These are phyloP conservation scores for Spongilla lacustris DNA, from an alignment of 37 sponge, comb jelly and placozoan species.

Conservation along the genomic window DNA sequence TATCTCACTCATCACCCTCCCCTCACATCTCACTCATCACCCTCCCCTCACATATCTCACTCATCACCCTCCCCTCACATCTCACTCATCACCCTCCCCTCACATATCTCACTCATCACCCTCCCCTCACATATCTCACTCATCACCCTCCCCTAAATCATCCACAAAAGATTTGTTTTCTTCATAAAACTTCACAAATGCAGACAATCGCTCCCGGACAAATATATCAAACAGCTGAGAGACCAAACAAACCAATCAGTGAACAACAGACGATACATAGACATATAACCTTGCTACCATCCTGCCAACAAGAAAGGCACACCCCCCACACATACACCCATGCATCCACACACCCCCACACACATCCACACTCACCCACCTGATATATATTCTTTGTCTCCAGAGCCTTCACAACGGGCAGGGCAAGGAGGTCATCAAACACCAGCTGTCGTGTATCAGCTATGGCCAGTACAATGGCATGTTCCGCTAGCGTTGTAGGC, in stretches of 20 bases:
- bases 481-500: neutral
- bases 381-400: slow-evolving; percentile 37
- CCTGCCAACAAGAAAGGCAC: no score
- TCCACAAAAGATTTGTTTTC: slow-evolving; percentile 22
- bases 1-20: neutral
- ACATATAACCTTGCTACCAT: no score
- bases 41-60: no score
- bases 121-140: neutral
- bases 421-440: slow-evolving; percentile 33
- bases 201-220: slow-evolving; percentile 35
- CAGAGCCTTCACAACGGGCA: slow-evolving; percentile 32
- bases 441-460: slow-evolving; percentile 42
- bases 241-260: neutral
- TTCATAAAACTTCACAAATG: slow-evolving; percentile 43
- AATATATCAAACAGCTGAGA: slow-evolving; percentile 53
- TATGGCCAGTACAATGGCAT: slow-evolving; percentile 40
- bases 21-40: no score
- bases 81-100: no score
- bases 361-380: slow-evolving; percentile 14
- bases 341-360: neutral
- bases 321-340: no score
- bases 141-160: neutral
- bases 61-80: no score
- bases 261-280: no score
- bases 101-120: no score